phyloP scores from a whole-genome alignment of 2,113 vertebrate genomes.

The Paratilapia polleni region DNA sequence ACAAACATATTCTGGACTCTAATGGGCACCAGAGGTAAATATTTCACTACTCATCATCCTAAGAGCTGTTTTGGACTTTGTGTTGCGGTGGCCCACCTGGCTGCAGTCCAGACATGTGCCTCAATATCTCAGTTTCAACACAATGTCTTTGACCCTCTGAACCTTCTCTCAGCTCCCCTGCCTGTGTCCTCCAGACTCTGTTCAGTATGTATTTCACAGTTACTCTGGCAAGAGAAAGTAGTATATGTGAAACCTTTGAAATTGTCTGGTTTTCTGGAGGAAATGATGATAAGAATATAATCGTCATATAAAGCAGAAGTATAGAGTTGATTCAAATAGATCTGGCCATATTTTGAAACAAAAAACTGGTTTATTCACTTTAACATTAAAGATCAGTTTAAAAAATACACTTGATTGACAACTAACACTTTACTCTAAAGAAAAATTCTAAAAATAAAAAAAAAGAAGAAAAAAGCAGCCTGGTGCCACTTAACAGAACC shows the following conservation, averaged over 20 bases:
- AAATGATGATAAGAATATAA: not conserved
- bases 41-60: not conserved
- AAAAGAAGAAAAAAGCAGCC: too few relatives aligned
- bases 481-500: too few relatives aligned
- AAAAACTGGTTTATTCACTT: too few relatives aligned
- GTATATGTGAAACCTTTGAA: not conserved
- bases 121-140: constrained; percentile 28
- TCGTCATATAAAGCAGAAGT: accelerated
- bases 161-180: not conserved
- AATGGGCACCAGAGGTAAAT: not conserved
- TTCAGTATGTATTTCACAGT: not conserved
- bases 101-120: constrained; percentile 39
- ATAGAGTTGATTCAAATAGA: not conserved
- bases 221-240: accelerated
- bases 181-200: not conserved
- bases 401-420: too few relatives aligned
- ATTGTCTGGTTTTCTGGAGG: accelerated
- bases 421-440: too few relatives aligned
- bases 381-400: too few relatives aligned
- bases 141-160: constrained; percentile 24
- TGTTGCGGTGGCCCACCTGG: not conserved
- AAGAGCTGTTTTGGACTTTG: not conserved
- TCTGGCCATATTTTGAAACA: not conserved
- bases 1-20: accelerated
- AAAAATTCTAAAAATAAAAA: too few relatives aligned